Base-by-base conservation (phyloP, 2,888 invertebrate species). In the Drosophila subsilvestris region DNA sequence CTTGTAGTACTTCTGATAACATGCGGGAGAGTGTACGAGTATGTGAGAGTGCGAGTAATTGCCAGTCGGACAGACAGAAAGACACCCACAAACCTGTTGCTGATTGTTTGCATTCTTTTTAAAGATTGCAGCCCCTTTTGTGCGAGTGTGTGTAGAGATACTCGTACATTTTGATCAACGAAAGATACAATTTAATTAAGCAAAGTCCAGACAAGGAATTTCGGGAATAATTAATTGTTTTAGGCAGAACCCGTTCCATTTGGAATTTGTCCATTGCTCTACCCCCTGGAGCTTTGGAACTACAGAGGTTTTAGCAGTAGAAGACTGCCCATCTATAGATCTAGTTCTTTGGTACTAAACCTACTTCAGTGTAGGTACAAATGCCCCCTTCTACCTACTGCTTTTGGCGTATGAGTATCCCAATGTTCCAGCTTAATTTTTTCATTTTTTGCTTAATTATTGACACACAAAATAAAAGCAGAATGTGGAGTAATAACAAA, bases 81-180 rank as follows among this genome's bases (percentile, higher is more conserved):
- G n/a, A n/a, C n/a, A n/a, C n/a, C 7, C 32, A 25, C 43, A 67
- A 66, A 66, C 65, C 65, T 25, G 68, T 66, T 66, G 60, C 54
- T 48, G 42, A 25, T 17, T 10, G 47, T 59, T 32, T 32, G 32
- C 12, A 12, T 12, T 29, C 17, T 45, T 49, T 43, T 22, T 9
- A 22, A 14, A 14, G 20, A 22, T 37, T 53, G 53, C 22, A 5
- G 14, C 32, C 4, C 12, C 32, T 32, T 27, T 7, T 27, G 27
- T 6, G 7, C 12, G 17, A 18, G 12, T 29, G 17, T 32, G 50
- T 42, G 37, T 27, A 12, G n/a, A 60, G 49, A 42, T 43, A 60
- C 62, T 29, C 32, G 14, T 49, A 29, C 43, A 37, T 14, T 37
- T 14, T 27, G 17, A 50, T 63, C 63, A n/a, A 44, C 10, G 7